A percentile compares a stretch with the other conserved stretches of the same genome.
Evolutionary conservation across 64 coral and sea anemone genomes (phyloP).

Genomic region (Anthopleura sola): DNA sequence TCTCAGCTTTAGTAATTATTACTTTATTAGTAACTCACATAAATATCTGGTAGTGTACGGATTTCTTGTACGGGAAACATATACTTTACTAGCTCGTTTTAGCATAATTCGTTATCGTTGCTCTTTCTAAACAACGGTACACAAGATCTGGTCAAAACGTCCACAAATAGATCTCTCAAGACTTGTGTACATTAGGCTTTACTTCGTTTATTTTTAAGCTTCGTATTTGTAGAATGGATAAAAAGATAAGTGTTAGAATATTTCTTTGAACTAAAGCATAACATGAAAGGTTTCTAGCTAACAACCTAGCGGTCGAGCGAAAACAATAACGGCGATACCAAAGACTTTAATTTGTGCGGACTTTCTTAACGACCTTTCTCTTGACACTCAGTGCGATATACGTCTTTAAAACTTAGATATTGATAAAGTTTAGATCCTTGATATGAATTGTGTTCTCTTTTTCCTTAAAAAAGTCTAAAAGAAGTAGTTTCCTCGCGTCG

Average conservation of each 20-base stretch:
- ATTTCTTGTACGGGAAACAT: background rate
- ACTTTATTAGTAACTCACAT: background rate
- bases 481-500: background rate
- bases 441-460: background rate
- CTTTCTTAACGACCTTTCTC: background rate
- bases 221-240: background rate
- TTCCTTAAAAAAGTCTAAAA: background rate
- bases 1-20: background rate
- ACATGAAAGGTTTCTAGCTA: background rate
- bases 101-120: background rate
- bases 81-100: background rate
- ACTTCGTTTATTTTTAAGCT: background rate
- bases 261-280: constrained; percentile 7
- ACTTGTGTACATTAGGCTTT: constrained; percentile 23
- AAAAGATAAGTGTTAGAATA: background rate
- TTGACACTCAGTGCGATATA: background rate
- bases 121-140: constrained; percentile 6
- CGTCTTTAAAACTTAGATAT: background rate
- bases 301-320: background rate
- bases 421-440: background rate
- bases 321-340: background rate
- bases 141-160: background rate
- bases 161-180: constrained; percentile 5
- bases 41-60: background rate
- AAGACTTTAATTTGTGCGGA: constrained; percentile 1